Conservation (phyloP, 2,888 invertebrate species). For the Drosophila buzzatii region DNA sequence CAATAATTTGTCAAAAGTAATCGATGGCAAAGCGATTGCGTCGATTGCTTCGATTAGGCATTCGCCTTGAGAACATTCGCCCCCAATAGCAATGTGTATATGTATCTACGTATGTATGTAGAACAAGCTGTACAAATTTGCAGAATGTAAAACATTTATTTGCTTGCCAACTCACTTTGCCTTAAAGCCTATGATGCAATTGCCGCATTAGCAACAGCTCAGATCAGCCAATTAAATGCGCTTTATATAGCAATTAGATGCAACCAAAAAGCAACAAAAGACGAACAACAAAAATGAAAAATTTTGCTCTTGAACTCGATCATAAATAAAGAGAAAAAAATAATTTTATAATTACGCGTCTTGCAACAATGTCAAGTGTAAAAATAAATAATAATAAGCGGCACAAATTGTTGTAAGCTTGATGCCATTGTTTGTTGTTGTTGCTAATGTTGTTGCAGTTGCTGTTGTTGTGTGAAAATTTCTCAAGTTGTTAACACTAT, state of each 20-base stretch:
- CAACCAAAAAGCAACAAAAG: conserved; percentile 15
- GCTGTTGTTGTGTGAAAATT: conserved; percentile 43
- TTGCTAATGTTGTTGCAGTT: conserved; percentile 8
- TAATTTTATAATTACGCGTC: conserved; percentile 47
- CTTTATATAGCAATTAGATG: conserved; percentile 73
- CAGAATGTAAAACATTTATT: conserved; percentile 19
- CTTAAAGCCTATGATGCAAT: conserved; percentile 42
- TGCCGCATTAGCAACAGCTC: conserved; percentile 25
- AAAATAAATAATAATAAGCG: conserved; percentile 30
- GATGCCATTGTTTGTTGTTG: conserved; percentile 27
- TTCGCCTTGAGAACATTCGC: conserved; percentile 44
- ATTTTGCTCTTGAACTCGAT: conserved; percentile 70
- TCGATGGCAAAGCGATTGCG: conserved; percentile 21
- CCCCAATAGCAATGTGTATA: conserved; percentile 32
- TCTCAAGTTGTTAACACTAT: conserved; percentile 52
- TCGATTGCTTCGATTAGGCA: conserved; percentile 34
- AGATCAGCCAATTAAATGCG: conserved; percentile 66
- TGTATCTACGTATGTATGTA: conserved; percentile 12
- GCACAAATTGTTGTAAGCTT: conserved; percentile 50
- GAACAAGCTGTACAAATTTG: conserved; percentile 33
- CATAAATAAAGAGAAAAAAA: conserved; percentile 33
- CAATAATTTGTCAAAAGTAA: conserved; percentile 37
- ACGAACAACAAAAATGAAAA: neutral
- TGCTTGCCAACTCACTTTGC: conserved; percentile 52
- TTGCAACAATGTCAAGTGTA: conserved; percentile 74